Conservation (phyloP, 1,140 invertebrate genomes). For the Papilio glaucus region DNA sequence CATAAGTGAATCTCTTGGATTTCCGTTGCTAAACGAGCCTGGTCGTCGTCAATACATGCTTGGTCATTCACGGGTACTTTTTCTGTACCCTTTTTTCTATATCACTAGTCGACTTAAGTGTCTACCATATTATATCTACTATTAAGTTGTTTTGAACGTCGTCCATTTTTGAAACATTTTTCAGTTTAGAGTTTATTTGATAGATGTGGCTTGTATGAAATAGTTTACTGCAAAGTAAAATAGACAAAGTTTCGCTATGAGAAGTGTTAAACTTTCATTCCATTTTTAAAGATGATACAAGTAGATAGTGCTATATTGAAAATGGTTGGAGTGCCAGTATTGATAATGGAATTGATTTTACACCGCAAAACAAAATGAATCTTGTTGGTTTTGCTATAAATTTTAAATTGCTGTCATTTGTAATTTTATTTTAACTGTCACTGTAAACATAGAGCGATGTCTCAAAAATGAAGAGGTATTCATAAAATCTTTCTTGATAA, state of each 20-base stretch:
- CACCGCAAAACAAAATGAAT: neutral
- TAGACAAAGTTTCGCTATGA: conserved; percentile 13
- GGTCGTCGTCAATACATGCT: too few relatives aligned
- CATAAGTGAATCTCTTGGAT: too few relatives aligned
- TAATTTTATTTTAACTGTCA: conserved; percentile 7
- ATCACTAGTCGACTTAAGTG: too few relatives aligned
- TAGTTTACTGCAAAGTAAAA: neutral
- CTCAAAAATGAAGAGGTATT: conserved; percentile 18
- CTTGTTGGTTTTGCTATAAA: neutral
- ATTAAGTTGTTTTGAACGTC: too few relatives aligned
- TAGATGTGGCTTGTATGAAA: neutral
- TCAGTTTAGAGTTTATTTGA: too few relatives aligned
- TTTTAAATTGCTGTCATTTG: neutral
- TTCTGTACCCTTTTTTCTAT: too few relatives aligned
- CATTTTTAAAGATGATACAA: conserved; percentile 32
- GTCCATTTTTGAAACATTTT: too few relatives aligned
- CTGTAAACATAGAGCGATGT: conserved; percentile 7
- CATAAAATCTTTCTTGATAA: neutral
- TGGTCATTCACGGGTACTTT: too few relatives aligned
- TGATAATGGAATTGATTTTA: conserved; percentile 19
- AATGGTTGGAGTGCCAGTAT: conserved; percentile 23
- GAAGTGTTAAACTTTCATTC: conserved; percentile 16
- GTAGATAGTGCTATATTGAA: conserved; percentile 32
- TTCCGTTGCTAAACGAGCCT: too few relatives aligned
- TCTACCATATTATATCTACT: too few relatives aligned